Percentiles rank a stretch among this genome's conserved stretches.
These are phyloP conservation scores for Alethe diademata DNA, from an alignment of 2,113 vertebrate species.

Conservation along the genomic window DNA sequence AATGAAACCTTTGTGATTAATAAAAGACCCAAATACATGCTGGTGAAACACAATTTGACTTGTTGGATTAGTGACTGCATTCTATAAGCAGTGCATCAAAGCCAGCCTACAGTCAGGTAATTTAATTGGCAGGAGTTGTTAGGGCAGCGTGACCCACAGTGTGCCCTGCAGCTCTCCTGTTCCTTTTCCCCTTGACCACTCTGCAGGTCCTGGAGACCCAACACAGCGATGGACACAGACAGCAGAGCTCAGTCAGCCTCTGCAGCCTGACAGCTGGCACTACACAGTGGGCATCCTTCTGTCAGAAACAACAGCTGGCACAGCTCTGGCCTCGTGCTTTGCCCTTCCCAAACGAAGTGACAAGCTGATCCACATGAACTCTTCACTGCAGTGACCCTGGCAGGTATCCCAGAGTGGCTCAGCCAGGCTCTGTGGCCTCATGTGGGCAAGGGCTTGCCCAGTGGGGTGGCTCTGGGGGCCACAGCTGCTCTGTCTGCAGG, in stretches of 20 bases:
- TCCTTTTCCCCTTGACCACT: neutral
- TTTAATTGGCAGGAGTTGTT: neutral
- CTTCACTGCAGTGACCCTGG: neutral
- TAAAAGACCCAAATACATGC: neutral
- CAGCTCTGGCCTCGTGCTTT: rapidly evolving
- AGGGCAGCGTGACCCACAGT: rapidly evolving
- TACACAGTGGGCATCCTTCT: neutral
- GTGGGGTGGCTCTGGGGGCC: neutral
- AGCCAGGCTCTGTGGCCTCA: neutral
- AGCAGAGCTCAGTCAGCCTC: neutral
- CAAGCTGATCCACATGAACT: rapidly evolving
- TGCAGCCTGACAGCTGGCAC: neutral
- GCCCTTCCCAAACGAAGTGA: neutral
- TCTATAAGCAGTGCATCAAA: neutral
- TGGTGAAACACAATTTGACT: neutral
- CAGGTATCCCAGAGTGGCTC: neutral
- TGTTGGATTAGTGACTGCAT: neutral
- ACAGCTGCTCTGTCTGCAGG: neutral
- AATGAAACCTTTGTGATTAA: neutral
- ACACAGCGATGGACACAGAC: neutral
- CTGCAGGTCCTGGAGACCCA: neutral
- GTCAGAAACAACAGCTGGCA: neutral
- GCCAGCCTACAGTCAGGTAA: neutral
- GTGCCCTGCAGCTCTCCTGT: neutral
- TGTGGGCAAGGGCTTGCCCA: neutral